Percentiles rank a stretch among this genome's conserved stretches.
Conservation (phyloP, 2,888 invertebrate species). For the Incurvaria masculella region DNA sequence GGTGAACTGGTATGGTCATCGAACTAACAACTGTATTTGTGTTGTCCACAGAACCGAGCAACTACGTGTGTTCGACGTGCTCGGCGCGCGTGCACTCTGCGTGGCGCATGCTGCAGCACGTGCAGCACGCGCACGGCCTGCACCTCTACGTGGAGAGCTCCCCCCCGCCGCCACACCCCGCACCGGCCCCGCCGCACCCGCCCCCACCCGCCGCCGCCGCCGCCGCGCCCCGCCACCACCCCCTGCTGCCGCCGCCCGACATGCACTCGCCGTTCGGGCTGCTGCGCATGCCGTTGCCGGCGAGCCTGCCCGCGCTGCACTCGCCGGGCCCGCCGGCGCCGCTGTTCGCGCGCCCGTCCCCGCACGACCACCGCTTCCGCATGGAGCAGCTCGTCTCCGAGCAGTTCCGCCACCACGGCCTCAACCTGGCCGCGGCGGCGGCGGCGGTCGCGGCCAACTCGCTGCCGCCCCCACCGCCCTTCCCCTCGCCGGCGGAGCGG, state of each 20-base stretch:
- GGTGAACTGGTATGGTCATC: too few species aligned
- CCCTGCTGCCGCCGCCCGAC: constrained; percentile 67
- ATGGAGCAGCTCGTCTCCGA: constrained; percentile 83
- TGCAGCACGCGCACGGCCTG: constrained; percentile 90
- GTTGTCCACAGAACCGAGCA: constrained; percentile 80
- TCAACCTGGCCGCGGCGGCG: constrained; percentile 73
- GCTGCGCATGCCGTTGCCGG: constrained; percentile 72
- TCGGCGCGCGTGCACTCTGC: constrained; percentile 90
- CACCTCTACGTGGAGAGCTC: constrained; percentile 81
- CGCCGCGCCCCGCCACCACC: constrained; percentile 61
- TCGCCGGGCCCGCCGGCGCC: constrained; percentile 70
- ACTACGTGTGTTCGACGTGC: constrained; percentile 93
- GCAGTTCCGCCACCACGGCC: constrained; percentile 76
- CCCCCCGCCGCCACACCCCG: constrained; percentile 22
- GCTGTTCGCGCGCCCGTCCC: constrained; percentile 71
- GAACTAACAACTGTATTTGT: constrained; percentile 14
- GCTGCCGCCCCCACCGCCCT: constrained; percentile 59
- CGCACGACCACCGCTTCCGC: constrained; percentile 75
- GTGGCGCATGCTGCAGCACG: constrained; percentile 93
- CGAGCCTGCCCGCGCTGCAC: constrained; percentile 59
- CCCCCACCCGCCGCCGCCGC: constrained; percentile 51
- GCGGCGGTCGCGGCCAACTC: constrained; percentile 67
- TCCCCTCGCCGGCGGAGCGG: constrained; percentile 60
- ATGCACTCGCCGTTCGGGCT: constrained; percentile 73
- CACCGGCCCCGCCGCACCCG: constrained; percentile 30